A percentile compares a stretch with the other conserved stretches of the same genome.
Evolutionary conservation across 2,797 vertebrate species (phyloP).

Genomic region (Acipenser oxyrinchus): DNA sequence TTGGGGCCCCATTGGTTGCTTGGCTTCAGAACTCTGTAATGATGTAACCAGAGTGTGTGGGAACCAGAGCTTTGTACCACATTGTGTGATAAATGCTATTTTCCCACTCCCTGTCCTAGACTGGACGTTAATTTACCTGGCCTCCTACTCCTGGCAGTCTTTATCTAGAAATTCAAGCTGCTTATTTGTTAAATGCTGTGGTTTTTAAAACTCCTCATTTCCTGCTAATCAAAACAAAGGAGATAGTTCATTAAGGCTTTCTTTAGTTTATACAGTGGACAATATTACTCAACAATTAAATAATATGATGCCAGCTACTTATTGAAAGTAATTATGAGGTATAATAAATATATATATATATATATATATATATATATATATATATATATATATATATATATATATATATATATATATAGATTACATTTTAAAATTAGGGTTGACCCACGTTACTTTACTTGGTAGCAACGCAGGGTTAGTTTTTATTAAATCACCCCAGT

Average conservation of each 20-base stretch:
- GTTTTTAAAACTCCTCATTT: slow-evolving; percentile 9
- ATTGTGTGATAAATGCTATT: slow-evolving; percentile 83
- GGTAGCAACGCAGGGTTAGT: too few relatives aligned
- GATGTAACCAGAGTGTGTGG: slow-evolving; percentile 99
- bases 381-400: too few relatives aligned
- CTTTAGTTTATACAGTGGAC: neutral
- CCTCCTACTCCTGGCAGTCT: slow-evolving; percentile 74
- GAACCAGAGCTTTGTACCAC: slow-evolving; percentile 68
- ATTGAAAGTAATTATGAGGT: too few relatives aligned
- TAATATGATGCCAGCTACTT: too few relatives aligned
- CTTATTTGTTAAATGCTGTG: slow-evolving; percentile 20
- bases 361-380: too few relatives aligned
- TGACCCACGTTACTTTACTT: too few relatives aligned
- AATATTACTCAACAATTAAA: neutral
- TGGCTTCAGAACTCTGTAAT: slow-evolving; percentile 81
- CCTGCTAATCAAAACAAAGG: neutral
- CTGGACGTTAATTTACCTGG: slow-evolving; percentile 70
- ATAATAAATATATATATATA: too few relatives aligned
- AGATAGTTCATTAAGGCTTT: neutral
- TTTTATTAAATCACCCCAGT: too few relatives aligned
- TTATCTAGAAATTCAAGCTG: slow-evolving; percentile 87
- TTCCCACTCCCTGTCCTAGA: slow-evolving; percentile 78
- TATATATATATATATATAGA: too few relatives aligned
- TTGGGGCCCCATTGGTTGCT: slow-evolving; percentile 71
- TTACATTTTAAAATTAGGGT: too few relatives aligned